These are phyloP conservation scores for Drosophila ezoana DNA, from an alignment of 2,888 invertebrate genomes.

Conservation along the genomic window DNA sequence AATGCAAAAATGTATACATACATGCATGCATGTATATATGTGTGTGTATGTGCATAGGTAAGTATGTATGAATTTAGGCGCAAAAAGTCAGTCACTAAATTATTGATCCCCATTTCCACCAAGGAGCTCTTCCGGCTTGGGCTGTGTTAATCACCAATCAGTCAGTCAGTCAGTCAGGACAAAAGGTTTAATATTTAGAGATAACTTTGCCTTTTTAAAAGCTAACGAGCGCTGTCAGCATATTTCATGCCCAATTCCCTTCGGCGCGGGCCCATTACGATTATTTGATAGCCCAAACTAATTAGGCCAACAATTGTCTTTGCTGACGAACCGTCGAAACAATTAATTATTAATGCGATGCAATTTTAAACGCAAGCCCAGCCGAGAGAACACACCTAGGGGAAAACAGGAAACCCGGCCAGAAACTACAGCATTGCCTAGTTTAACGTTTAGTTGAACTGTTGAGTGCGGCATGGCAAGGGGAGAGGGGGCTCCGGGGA, in stretches of 20 bases:
- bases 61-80: too few relatives aligned
- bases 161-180: neutral
- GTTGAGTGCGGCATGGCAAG: neutral
- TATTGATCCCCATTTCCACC: too few relatives aligned
- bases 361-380: conserved; percentile 37
- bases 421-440: conserved; percentile 40
- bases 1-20: too few relatives aligned
- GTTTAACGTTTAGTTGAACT: conserved; percentile 55
- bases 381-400: neutral
- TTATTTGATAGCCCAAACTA: conserved; percentile 52
- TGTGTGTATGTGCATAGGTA: too few relatives aligned
- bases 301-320: conserved; percentile 64
- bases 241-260: conserved; percentile 21
- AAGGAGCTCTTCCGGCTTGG: too few relatives aligned
- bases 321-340: conserved; percentile 47
- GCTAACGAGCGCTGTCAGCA: conserved; percentile 28
- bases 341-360: conserved; percentile 71
- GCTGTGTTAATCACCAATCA: too few relatives aligned
- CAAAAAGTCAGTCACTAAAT: too few relatives aligned
- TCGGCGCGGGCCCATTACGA: conserved; percentile 29
- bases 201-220: conserved; percentile 11
- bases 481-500: neutral
- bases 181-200: conserved; percentile 1
- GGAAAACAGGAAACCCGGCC: conserved; percentile 16
- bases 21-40: too few relatives aligned